Conservation (phyloP, 2,113 vertebrate genomes). For the Tinamus guttatus region DNA sequence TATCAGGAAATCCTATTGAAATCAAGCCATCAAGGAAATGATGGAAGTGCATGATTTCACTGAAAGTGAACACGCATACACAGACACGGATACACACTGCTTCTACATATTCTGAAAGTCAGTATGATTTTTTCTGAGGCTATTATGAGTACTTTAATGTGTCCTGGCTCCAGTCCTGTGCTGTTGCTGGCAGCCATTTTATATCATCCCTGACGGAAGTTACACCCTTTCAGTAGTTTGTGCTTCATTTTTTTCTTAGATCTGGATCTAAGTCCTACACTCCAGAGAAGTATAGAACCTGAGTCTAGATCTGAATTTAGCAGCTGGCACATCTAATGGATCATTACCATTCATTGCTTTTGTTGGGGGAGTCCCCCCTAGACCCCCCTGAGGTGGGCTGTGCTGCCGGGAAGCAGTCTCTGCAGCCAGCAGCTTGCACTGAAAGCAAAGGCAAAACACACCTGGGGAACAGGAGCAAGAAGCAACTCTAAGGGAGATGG, state of each 20-base stretch:
- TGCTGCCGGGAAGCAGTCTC: background rate
- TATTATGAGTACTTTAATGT: background rate
- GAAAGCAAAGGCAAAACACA: background rate
- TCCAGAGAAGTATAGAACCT: background rate
- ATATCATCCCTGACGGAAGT: background rate
- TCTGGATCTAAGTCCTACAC: background rate
- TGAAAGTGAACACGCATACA: slow-evolving; percentile 29
- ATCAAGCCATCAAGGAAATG: slow-evolving; percentile 50
- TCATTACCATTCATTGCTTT: background rate
- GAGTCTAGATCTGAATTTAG: fast-evolving
- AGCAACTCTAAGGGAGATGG: background rate
- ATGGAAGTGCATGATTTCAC: slow-evolving; percentile 20
- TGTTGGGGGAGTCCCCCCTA: background rate
- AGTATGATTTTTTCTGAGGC: background rate
- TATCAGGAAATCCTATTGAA: slow-evolving; percentile 66
- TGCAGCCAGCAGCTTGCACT: background rate
- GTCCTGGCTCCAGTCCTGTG: background rate
- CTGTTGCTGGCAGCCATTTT: slow-evolving; percentile 31
- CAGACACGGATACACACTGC: background rate
- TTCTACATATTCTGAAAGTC: slow-evolving; percentile 20
- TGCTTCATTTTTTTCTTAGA: background rate
- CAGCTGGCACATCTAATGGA: background rate
- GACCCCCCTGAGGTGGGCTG: background rate
- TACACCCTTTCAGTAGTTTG: background rate
- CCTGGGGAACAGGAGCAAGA: background rate